Evolutionary conservation across 2,888 invertebrate genomes (phyloP), one percentile per base, ranked within the genome.

Genomic region (Polyploca ridens): DNA sequence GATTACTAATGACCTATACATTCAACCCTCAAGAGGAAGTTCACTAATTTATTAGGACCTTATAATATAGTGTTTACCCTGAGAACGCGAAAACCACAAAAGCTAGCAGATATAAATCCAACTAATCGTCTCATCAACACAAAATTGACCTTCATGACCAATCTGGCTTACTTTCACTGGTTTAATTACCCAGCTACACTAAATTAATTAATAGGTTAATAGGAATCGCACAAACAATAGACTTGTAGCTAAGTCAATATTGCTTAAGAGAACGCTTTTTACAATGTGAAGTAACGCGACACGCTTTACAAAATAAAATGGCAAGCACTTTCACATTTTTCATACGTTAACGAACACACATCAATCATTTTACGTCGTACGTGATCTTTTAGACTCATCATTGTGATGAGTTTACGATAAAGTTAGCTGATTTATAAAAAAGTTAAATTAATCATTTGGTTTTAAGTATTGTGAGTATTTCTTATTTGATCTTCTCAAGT

Each of bases 311-410:
- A 69, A 27, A 58, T 62, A 63, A 66, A 64, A 46, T 66, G 65
- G 66, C 71, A 65, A 67, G 64, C 66, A 72, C 75, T 75, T 75
- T 75, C 75, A 68, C 75, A 68, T 72, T 73, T 70, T 75, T 69
- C 75, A 70, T 73, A 66, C 64, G 68, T 66, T 75, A 67, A 67
- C 64, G 73, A 73, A 69, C 58, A 62, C 63, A n/a, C 70, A 70
- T 75, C 75, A 69, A 75, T 75, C 75, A 75, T 68, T 71, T 60
- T 33, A 54, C 54, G 54, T 19, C 19, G 54, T 58, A 59, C 63
- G 57, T 57, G 57, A 16, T 62, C 6, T 44, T 62, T 44, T 13
- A 11, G 35, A 35, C n/a, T 10, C 19, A 19, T 54, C 5, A n/a
- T 46, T 46, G 6, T 46, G 6, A 46, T n/a, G 46, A 46, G n/a